phyloP scores from a whole-genome alignment of 2,113 vertebrate genomes.

The Grammomys dolichurus region DNA sequence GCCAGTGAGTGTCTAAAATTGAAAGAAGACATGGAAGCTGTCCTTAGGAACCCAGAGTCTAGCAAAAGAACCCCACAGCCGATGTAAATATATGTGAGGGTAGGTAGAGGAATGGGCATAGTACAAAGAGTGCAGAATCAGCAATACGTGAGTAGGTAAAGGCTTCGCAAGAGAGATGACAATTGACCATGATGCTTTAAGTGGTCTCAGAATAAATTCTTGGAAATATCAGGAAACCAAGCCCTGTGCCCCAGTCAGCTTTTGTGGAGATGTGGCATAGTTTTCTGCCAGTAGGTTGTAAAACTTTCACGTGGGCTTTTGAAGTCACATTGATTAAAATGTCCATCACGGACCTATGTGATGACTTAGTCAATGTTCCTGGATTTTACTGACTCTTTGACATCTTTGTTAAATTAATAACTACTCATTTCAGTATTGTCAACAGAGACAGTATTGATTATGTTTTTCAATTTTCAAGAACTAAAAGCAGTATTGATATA shows the following conservation, averaged over 20 bases:
- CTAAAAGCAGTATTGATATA: not conserved
- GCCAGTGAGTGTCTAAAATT: not conserved
- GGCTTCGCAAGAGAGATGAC: not conserved
- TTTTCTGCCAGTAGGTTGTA: not conserved
- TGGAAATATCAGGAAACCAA: not conserved
- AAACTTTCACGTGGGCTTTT: not conserved
- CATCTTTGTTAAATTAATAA: not conserved
- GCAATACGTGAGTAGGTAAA: not conserved
- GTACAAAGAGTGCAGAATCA: not conserved
- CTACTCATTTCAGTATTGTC: not conserved
- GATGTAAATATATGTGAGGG: not conserved
- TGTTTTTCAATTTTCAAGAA: not conserved
- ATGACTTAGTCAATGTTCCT: too few species aligned
- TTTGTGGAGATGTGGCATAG: rapidly evolving
- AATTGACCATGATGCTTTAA: too few species aligned
- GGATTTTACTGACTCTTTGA: not conserved
- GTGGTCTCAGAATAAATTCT: not conserved
- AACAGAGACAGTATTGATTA: not conserved
- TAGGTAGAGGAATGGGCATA: rapidly evolving
- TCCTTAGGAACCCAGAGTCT: not conserved
- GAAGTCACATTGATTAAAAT: not conserved
- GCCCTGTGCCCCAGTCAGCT: not conserved
- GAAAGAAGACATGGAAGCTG: not conserved
- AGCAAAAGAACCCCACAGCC: not conserved
- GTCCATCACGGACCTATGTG: not conserved